phyloP scores from a whole-genome alignment of 2,888 invertebrate genomes.

The Drosophila merina region DNA sequence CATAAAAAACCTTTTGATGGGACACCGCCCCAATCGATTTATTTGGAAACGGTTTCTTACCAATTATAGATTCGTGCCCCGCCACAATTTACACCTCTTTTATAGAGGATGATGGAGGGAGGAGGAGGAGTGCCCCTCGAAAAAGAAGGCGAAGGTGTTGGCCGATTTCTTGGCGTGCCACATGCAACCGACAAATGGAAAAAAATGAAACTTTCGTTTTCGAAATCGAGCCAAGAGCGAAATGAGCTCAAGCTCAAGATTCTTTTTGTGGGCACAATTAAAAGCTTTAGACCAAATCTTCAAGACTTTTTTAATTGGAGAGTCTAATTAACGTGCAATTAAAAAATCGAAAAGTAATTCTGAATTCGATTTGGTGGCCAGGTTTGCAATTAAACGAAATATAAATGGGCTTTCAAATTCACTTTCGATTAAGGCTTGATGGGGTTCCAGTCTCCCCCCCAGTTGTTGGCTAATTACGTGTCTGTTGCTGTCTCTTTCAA shows the following conservation, averaged over 20 bases:
- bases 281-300: constrained; percentile 45
- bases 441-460: not conserved
- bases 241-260: constrained; percentile 55
- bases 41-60: not conserved
- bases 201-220: constrained; percentile 60
- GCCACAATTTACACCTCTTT: constrained; percentile 44
- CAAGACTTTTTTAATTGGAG: constrained; percentile 62
- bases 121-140: not conserved
- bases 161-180: constrained; percentile 53
- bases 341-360: constrained; percentile 58
- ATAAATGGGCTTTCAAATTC: constrained; percentile 54
- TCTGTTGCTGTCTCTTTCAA: constrained; percentile 73
- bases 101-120: not conserved
- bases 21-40: constrained; percentile 19
- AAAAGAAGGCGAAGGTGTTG: constrained; percentile 41
- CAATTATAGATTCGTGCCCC: constrained; percentile 34
- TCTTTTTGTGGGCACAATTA: constrained; percentile 77
- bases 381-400: constrained; percentile 59
- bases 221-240: constrained; percentile 26
- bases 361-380: constrained; percentile 44
- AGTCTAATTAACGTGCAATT: constrained; percentile 69
- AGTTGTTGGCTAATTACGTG: constrained; percentile 71
- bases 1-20: not conserved
- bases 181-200: constrained; percentile 54
- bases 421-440: constrained; percentile 60